A percentile compares a stretch with the other conserved stretches of the same genome.
These are phyloP conservation scores for Pelobates cultripes DNA, from an alignment of 2,797 vertebrate genomes.

Conservation along the genomic window DNA sequence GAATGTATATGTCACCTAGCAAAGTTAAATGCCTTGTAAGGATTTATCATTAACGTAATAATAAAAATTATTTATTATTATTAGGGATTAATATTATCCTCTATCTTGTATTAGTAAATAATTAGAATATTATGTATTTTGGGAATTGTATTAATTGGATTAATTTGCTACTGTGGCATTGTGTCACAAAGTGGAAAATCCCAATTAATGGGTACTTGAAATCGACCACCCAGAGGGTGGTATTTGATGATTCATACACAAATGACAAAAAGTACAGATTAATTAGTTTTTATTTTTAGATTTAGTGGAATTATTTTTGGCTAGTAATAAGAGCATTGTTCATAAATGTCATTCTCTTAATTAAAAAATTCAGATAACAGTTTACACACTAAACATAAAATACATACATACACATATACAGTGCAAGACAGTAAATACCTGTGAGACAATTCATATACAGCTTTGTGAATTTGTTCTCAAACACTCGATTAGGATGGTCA, in stretches of 20 bases:
- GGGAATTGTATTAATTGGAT: constrained; percentile 64
- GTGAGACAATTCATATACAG: no score
- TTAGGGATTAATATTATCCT: neutral
- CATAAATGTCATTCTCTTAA: constrained; percentile 72
- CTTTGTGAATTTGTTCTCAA: no score
- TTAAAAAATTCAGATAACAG: constrained; percentile 62
- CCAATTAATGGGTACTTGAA: constrained; percentile 61
- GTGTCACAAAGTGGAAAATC: constrained; percentile 62
- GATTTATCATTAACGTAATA: no score
- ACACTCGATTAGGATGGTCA: no score
- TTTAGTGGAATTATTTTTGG: constrained; percentile 44
- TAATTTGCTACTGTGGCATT: constrained; percentile 52
- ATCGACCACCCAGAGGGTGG: constrained; percentile 61
- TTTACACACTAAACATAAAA: constrained; percentile 23
- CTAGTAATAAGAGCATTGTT: constrained; percentile 56
- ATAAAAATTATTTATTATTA: no score
- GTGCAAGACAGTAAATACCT: no score
- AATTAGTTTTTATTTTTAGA: constrained; percentile 71
- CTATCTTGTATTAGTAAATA: constrained; percentile 56
- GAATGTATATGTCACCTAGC: no score
- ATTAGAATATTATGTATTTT: constrained; percentile 60
- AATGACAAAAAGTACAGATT: constrained; percentile 58
- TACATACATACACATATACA: neutral
- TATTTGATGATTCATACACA: constrained; percentile 67
- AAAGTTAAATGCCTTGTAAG: no score